phyloP scores from a whole-genome alignment of 2,113 vertebrate genomes.

The Caloenas nicobarica region DNA sequence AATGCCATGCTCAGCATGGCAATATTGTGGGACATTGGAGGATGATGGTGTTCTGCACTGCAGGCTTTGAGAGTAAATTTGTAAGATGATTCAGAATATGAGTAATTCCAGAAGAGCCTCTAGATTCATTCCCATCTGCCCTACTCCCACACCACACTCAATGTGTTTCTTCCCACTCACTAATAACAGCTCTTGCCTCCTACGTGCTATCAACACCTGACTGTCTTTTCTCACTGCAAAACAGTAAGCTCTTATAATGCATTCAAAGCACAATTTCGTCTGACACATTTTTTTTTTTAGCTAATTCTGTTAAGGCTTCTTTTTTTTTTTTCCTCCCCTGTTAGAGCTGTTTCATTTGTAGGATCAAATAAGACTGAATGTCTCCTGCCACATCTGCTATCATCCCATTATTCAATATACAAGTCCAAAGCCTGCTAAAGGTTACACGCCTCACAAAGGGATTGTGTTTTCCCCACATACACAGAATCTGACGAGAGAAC shows the following conservation, averaged over 20 bases:
- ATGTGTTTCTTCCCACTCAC: conserved; percentile 31
- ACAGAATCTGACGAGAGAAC: not conserved
- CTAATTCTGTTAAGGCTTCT: conserved; percentile 17
- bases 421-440: not conserved
- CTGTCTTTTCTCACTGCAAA: conserved; percentile 37
- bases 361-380: conserved; percentile 1
- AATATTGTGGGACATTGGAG: not conserved
- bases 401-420: not conserved
- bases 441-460: not conserved
- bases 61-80: not conserved
- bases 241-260: not conserved
- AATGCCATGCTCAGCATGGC: not conserved
- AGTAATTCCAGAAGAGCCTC: conserved; percentile 52
- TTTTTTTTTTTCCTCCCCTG: not conserved
- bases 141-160: conserved; percentile 51
- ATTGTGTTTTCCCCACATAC: not conserved
- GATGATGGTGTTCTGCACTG: not conserved
- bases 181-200: conserved; percentile 50
- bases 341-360: not conserved
- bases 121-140: conserved; percentile 50
- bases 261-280: conserved; percentile 61
- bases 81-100: conserved; percentile 37
- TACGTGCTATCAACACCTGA: conserved; percentile 49
- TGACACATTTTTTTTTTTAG: conserved; percentile 65
- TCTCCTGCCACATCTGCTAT: conserved; percentile 17